Evolutionary conservation across 2,113 vertebrate genomes (phyloP).

Genomic region (Apus apus): DNA sequence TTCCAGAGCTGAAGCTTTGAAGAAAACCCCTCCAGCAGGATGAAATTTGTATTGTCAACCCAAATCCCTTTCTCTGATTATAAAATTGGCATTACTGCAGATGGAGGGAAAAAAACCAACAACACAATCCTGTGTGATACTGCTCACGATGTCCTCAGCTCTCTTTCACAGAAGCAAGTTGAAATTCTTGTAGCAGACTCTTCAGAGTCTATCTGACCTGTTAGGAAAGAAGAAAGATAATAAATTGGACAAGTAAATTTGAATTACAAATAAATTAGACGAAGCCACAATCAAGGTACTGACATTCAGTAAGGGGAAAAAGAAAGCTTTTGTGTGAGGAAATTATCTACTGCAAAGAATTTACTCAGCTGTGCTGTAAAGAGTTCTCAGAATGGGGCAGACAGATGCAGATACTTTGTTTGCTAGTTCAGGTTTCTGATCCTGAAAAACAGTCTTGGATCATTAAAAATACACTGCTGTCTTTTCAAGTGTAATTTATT

Average conservation of each 20-base stretch:
- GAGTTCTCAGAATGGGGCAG: background rate
- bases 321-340: background rate
- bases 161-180: background rate
- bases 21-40: background rate
- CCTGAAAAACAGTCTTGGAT: slow-evolving; percentile 40
- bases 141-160: background rate
- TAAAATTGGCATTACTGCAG: background rate
- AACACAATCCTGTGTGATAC: background rate
- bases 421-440: slow-evolving; percentile 21
- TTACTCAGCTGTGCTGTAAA: slow-evolving; percentile 17
- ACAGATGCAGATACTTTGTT: slow-evolving; percentile 26
- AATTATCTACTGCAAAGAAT: slow-evolving; percentile 38
- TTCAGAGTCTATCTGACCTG: slow-evolving; percentile 39
- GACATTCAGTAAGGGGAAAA: background rate
- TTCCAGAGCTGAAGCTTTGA: background rate
- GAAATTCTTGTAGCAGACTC: slow-evolving; percentile 41
- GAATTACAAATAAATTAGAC: slow-evolving; percentile 66
- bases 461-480: slow-evolving; percentile 43
- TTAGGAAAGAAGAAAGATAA: slow-evolving; percentile 45
- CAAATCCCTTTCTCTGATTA: background rate
- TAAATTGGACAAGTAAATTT: slow-evolving; percentile 57
- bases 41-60: background rate
- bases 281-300: slow-evolving; percentile 41
- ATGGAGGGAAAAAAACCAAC: background rate
- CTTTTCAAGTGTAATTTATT: slow-evolving; percentile 58